Percentiles rank a stretch among this genome's conserved stretches.
phyloP scores from a whole-genome alignment of 92 coral and sea anemone species.

The Chrysogorgia sp. region DNA sequence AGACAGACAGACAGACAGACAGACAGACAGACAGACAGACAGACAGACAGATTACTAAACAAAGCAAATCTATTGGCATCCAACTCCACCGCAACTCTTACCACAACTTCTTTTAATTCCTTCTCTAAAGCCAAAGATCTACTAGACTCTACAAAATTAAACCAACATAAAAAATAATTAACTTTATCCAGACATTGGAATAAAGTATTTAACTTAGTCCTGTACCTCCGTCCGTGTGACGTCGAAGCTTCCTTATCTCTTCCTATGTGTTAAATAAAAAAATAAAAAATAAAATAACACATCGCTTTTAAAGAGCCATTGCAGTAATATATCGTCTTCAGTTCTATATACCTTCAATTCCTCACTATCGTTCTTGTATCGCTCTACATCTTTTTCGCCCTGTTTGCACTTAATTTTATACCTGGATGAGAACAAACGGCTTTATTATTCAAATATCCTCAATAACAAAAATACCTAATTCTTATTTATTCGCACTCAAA shows the following conservation, averaged over 20 bases:
- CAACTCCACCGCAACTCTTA: not conserved
- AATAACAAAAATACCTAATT: too few species aligned
- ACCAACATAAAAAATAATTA: not conserved
- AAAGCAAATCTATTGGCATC: not conserved
- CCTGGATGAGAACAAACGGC: not conserved
- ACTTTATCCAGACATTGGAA: too few species aligned
- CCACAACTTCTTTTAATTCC: constrained; percentile 2
- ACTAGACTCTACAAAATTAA: constrained; percentile 2
- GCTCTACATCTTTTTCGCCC: constrained; percentile 26
- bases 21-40: not conserved
- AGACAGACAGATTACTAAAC: not conserved
- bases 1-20: not conserved
- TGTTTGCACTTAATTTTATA: constrained; percentile 32
- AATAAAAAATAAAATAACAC: not conserved
- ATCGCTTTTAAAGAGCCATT: too few species aligned
- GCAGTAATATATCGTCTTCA: too few species aligned
- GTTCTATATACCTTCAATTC: constrained; percentile 12
- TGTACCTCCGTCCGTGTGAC: constrained; percentile 21
- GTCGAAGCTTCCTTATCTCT: constrained; percentile 6
- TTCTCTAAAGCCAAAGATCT: constrained; percentile 2
- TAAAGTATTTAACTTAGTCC: not conserved
- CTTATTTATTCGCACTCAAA: too few species aligned
- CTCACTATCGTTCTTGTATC: constrained; percentile 32
- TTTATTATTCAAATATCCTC: not conserved
- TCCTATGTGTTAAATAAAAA: not conserved